These are phyloP conservation scores for Bombus turneri DNA, from an alignment of 1,140 invertebrate genomes.

Conservation along the genomic window DNA sequence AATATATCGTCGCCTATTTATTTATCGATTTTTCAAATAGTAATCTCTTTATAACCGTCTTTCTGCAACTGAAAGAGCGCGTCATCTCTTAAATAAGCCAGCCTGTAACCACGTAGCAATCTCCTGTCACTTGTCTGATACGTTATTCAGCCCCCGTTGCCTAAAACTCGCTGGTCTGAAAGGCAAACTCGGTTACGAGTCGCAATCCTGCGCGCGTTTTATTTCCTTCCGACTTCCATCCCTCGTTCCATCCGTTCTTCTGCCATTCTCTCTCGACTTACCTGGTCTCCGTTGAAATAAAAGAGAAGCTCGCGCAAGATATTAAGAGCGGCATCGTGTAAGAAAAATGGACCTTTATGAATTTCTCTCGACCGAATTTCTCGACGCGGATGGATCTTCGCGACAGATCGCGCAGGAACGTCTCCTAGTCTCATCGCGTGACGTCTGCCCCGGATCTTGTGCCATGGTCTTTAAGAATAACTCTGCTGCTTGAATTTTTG, in stretches of 20 bases:
- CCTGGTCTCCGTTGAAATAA: neutral
- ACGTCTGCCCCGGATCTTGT: neutral
- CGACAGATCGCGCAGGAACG: neutral
- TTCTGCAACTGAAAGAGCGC: accelerated
- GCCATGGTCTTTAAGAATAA: neutral
- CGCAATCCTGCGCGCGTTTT: constrained; percentile 27
- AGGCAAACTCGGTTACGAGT: constrained; percentile 65
- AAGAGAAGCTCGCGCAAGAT: neutral
- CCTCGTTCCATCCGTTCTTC: neutral
- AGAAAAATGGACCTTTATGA: constrained; percentile 30
- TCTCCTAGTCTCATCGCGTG: neutral
- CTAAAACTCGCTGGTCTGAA: constrained; percentile 62
- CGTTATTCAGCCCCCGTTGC: constrained; percentile 66
- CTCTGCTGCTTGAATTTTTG: neutral
- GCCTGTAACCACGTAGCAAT: neutral
- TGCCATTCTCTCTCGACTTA: neutral
- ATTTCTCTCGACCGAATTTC: neutral
- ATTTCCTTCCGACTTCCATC: constrained; percentile 17
- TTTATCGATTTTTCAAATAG: no score
- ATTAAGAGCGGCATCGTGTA: constrained; percentile 4
- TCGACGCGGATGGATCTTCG: neutral
- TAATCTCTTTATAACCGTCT: neutral
- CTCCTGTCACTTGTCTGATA: constrained; percentile 62
- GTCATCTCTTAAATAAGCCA: neutral
- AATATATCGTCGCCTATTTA: no score